These are phyloP conservation scores for Diuraphis noxia DNA, from an alignment of 1,140 invertebrate species.

Conservation along the genomic window DNA sequence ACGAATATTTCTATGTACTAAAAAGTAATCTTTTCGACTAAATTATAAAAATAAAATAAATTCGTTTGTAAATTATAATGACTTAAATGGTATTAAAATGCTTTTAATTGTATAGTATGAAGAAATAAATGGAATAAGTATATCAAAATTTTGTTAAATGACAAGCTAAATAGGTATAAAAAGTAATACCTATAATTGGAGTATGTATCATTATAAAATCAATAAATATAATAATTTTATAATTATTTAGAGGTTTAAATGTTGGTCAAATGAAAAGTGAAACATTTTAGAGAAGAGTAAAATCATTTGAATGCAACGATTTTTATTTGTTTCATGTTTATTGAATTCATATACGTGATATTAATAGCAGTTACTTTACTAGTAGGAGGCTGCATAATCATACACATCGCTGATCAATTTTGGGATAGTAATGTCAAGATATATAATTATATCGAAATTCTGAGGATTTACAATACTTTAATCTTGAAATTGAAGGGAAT, in stretches of 20 bases:
- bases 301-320: neutral
- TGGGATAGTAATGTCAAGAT: neutral
- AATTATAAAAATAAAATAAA: neutral
- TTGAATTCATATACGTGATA: neutral
- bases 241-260: neutral
- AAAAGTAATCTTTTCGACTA: neutral
- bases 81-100: neutral
- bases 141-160: neutral
- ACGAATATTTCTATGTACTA: neutral
- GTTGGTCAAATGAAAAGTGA: neutral
- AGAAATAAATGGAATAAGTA: neutral
- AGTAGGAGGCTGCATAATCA: neutral
- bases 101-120: neutral
- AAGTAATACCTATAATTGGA: neutral
- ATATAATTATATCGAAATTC: neutral
- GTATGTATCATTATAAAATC: neutral
- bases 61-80: neutral
- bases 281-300: neutral
- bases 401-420: neutral
- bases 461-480: neutral
- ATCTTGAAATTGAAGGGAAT: neutral
- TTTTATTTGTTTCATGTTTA: neutral
- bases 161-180: neutral
- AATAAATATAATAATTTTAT: neutral
- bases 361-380: neutral